phyloP scores from a whole-genome alignment of 2,113 vertebrate genomes.

The Peromyscus polionotus region DNA sequence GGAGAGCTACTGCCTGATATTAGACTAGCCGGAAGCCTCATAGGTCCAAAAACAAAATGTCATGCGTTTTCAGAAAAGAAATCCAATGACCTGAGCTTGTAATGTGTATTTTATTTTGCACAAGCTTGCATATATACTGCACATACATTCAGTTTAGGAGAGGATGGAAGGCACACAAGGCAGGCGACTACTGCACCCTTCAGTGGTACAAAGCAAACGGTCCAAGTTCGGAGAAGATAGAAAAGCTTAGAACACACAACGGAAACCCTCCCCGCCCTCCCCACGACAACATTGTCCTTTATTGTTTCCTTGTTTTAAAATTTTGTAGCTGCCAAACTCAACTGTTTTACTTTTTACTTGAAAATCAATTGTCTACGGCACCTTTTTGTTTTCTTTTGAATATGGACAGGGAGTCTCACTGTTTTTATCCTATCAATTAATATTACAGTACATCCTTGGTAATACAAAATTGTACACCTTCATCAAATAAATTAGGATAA shows the following conservation, averaged over 20 bases:
- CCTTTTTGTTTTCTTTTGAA: slow-evolving; percentile 88
- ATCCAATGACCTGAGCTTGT: slow-evolving; percentile 91
- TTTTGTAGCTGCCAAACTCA: slow-evolving; percentile 95
- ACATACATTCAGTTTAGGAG: slow-evolving; percentile 99
- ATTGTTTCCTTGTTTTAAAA: slow-evolving; percentile 87
- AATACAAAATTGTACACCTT: slow-evolving; percentile 97
- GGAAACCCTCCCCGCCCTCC: slow-evolving; percentile 86
- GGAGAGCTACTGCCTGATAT: slow-evolving; percentile 15
- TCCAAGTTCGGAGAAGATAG: slow-evolving; percentile 93
- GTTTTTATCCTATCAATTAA: slow-evolving; percentile 93
- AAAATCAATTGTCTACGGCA: slow-evolving; percentile 93
- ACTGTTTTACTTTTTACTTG: slow-evolving; percentile 88
- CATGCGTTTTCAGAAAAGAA: slow-evolving; percentile 53
- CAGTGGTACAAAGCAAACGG: slow-evolving; percentile 96
- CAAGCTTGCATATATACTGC: slow-evolving; percentile 99
- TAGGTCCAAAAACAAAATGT: not conserved
- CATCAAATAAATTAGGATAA: slow-evolving; percentile 99
- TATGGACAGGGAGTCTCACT: slow-evolving; percentile 91
- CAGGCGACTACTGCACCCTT: slow-evolving; percentile 96
- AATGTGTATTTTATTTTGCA: slow-evolving; percentile 99
- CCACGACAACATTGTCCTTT: slow-evolving; percentile 64
- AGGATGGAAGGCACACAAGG: slow-evolving; percentile 98
- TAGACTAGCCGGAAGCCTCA: not conserved
- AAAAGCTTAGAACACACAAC: slow-evolving; percentile 95
- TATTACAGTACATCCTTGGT: slow-evolving; percentile 98